Evolutionary conservation across 2,113 vertebrate genomes (phyloP), one percentile per base, ranked within the genome.

Genomic region (Scomber scombrus): DNA sequence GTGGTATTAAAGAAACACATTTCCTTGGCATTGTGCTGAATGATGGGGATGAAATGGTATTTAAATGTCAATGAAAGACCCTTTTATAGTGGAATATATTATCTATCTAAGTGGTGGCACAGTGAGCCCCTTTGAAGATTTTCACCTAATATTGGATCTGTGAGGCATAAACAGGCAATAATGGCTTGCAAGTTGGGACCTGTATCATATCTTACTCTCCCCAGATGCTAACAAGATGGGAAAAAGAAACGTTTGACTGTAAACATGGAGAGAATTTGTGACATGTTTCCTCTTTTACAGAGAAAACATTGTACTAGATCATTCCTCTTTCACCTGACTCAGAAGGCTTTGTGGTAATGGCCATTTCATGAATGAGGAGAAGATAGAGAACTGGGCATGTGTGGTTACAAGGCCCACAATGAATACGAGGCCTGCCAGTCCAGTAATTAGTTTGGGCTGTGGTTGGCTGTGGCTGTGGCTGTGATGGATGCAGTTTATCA

Each of bases 371-470:
- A 84, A 77, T 82, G 82, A 82, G 73, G 71, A 62, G 66, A 61
- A 81, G 81, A 71, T 54, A 71, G 78, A 62, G 78, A 82, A 78
- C 76, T 70, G 83, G 80, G 82, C 85, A 76, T 43, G 65, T 82
- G 72, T 23, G 3, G 34, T 71, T 71, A 26, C 62, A 43, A 64
- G 75, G 66, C 72, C 85, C 82, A 78, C 78, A 71, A 73, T 84
- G 87, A 85, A 81, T 83, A 67, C 85, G 85, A 57, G 72, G 79
- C 77, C 78, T 87, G 88, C 90, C 90, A 90, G 86, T 85, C 52
- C 61, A 3, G 90, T 93, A 93, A 94, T 93, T 93, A 93, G 88
- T 88, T 81, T 87, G 74, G 89, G 86, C 81, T 55, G 84, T 66
- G 70, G 67, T 88, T 85, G 76, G 83, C 90, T 69, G 76, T 81